Conservation (phyloP, 2,113 vertebrate species). For the Clarias macrocephalus region DNA sequence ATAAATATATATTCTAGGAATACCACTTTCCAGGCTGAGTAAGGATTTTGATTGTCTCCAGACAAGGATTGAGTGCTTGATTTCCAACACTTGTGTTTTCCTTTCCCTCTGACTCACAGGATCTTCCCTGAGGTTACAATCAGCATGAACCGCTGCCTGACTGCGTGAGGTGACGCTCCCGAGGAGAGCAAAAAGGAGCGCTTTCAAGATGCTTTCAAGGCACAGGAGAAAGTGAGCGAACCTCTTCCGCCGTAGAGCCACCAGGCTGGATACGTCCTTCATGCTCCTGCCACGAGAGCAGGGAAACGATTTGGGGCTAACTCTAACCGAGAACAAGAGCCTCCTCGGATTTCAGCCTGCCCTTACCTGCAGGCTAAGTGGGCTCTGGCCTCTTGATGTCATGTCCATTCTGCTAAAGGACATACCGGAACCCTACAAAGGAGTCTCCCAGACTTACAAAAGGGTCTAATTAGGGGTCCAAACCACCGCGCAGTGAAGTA, state of each 20-base stretch:
- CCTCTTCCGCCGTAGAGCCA: conserved; percentile 47
- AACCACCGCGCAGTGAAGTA: conserved; percentile 75
- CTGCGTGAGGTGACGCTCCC: conserved; percentile 45
- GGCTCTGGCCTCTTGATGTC: conserved; percentile 78
- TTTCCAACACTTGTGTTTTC: conserved; percentile 27
- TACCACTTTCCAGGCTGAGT: background rate
- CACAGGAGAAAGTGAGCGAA: conserved; percentile 20
- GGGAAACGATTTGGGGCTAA: conserved; percentile 69
- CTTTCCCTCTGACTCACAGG: conserved; percentile 60
- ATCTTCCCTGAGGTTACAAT: conserved; percentile 47
- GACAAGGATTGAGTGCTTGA: background rate
- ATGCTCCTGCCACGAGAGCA: conserved; percentile 62
- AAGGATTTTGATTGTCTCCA: background rate
- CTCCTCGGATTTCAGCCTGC: conserved; percentile 68
- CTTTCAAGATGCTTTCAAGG: conserved; percentile 32
- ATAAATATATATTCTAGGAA: background rate
- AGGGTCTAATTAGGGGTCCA: conserved; percentile 79
- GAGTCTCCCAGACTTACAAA: conserved; percentile 78
- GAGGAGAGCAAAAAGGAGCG: conserved; percentile 27
- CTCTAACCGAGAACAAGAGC: conserved; percentile 66
- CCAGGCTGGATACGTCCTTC: conserved; percentile 70
- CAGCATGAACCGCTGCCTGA: conserved; percentile 60
- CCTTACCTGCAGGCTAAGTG: conserved; percentile 68
- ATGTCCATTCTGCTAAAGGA: conserved; percentile 81
- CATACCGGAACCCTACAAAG: conserved; percentile 74